Evolutionary conservation across 2,888 invertebrate genomes (phyloP), one percentile per base, ranked within the genome.

Genomic region (Eristalinus aeneus): DNA sequence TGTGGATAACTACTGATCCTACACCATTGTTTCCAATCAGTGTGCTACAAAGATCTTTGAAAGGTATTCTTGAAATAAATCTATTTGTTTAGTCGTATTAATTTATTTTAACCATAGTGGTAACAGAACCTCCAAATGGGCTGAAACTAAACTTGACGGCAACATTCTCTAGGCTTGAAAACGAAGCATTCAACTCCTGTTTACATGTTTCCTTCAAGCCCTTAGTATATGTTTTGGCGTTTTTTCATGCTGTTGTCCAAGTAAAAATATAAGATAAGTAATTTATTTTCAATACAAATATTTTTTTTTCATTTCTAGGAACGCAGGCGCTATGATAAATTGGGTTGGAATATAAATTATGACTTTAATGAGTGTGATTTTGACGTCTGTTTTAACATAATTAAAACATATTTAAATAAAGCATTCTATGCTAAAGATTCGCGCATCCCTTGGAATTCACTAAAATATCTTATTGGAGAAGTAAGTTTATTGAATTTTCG

Each of bases 331-430:
- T 98, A 98, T 92, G 97, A 97, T 90, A 98, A 98, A 93, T 96
- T 98, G 76, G 98, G 98, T 0, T 98, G 98, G 98, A 98, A 98
- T 91, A 97, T 98, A 88, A 94, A 95, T 71, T 98, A 98, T 92
- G 98, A 98, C 93, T 98, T 98, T 93, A 97, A 97, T 92, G 97
- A 98, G 92, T 96, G 97, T 0, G 98, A 98, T 92, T 98, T 98
- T 92, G 95, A 95, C 82, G 97, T 98, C 36, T 97, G 97, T 93
- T 95, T 96, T 89, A 95, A 96, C 91, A 97, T 98, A 85, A 93
- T 98, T 83, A 95, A 96, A 88, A 97, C 96, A 2, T 98, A 98
- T 92, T 93, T 98, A 72, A 96, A 95, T 20, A 96, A 97, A 88
- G 93, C 94, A 0, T 92, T 93, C 9, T 92, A 93, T n/a, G 91